Evolutionary conservation across 1,140 invertebrate genomes (phyloP).

Genomic region (Mycetomoellerius zeteki): DNA sequence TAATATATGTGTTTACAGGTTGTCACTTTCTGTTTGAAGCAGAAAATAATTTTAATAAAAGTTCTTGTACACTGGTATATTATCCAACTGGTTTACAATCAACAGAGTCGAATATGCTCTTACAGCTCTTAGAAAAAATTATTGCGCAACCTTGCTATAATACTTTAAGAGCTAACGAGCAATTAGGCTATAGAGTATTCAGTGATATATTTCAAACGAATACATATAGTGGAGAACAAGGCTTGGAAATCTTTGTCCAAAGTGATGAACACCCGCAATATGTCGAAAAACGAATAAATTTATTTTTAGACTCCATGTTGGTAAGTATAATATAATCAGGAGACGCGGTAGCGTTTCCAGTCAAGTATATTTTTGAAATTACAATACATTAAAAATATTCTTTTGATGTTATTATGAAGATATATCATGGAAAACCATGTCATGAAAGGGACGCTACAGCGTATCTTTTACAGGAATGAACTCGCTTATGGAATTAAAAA

Average conservation of each 20-base stretch:
- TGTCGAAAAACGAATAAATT: conserved; percentile 95
- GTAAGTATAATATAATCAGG: conserved; percentile 89
- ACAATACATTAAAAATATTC: no score
- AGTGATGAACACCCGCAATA: conserved; percentile 94
- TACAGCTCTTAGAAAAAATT: conserved; percentile 96
- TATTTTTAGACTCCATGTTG: conserved; percentile 92
- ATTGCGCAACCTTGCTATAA: conserved; percentile 97
- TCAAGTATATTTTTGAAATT: no score
- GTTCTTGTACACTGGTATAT: conserved; percentile 95
- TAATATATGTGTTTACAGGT: conserved; percentile 86
- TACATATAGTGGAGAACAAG: conserved; percentile 95
- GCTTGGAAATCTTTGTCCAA: conserved; percentile 96
- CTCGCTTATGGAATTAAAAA: no score
- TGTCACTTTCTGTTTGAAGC: conserved; percentile 92
- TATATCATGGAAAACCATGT: no score
- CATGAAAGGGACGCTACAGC: no score
- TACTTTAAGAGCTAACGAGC: conserved; percentile 95
- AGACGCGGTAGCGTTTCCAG: no score
- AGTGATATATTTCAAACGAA: conserved; percentile 93
- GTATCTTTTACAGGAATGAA: no score
- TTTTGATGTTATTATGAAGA: no score
- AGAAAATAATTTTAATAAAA: conserved; percentile 94
- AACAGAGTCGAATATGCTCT: conserved; percentile 92
- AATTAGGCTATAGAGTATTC: conserved; percentile 97
- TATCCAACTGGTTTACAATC: conserved; percentile 95